Evolutionary conservation across 2,888 invertebrate genomes (phyloP).

Genomic region (Camptogramma bilineatum): DNA sequence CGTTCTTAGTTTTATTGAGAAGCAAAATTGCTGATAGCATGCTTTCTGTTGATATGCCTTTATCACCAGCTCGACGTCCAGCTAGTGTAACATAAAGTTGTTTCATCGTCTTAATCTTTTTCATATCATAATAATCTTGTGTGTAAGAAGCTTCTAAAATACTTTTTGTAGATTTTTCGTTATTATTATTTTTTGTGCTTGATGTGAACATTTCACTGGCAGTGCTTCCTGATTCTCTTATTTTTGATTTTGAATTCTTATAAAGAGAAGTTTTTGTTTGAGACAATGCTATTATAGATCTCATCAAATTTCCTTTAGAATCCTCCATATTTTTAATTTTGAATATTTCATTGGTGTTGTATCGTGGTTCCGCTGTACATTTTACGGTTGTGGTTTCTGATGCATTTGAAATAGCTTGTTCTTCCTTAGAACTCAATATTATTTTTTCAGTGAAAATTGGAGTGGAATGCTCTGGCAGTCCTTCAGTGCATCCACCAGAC

Average conservation of each 20-base stretch:
- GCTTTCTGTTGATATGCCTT: conserved; percentile 9
- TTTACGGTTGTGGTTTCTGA: conserved; percentile 1
- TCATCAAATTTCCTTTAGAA: background rate
- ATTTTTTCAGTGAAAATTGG: conserved; percentile 4
- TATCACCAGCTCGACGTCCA: conserved; percentile 3
- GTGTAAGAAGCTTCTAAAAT: background rate
- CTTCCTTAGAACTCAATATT: background rate
- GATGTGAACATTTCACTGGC: background rate
- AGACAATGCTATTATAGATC: background rate
- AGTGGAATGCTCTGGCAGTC: background rate
- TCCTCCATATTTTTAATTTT: background rate
- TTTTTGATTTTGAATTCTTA: background rate
- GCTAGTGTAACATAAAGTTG: background rate
- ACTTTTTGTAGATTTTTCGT: background rate
- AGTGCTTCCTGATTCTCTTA: background rate
- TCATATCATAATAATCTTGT: background rate
- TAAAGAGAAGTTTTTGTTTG: background rate
- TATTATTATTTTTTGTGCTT: background rate
- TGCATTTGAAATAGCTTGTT: background rate
- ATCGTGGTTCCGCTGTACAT: conserved; percentile 18
- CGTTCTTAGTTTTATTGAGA: background rate
- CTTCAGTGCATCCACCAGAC: background rate
- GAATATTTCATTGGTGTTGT: conserved; percentile 4
- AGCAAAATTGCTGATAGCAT: background rate
- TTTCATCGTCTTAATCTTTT: background rate